These are phyloP conservation scores for Cliona cf. orientalis DNA, from an alignment of 37 sponge, comb jelly and placozoan species.

Conservation along the genomic window DNA sequence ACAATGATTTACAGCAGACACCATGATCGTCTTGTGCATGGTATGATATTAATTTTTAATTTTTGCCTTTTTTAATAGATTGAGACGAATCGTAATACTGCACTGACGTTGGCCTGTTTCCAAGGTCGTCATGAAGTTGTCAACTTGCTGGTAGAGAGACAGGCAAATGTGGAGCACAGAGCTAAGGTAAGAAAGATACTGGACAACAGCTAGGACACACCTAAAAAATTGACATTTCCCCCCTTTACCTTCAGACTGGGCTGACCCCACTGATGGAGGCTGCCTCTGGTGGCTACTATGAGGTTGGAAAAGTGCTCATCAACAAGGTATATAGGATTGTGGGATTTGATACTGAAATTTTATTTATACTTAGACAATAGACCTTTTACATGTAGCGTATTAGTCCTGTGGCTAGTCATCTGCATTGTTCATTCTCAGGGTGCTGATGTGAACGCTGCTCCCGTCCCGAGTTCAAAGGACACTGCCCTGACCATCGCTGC, in stretches of 20 bases:
- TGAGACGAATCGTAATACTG: conserved; percentile 96
- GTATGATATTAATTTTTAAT: not conserved
- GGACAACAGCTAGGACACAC: no score
- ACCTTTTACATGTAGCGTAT: not conserved
- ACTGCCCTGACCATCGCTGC: conserved; percentile 93
- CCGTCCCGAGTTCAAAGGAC: conserved; percentile 92
- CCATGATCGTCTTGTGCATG: not conserved
- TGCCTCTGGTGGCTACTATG: conserved; percentile 92
- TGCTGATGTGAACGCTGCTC: conserved; percentile 92
- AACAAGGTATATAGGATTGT: conserved; percentile 41
- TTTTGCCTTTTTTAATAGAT: conserved; percentile 42
- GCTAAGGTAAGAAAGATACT: conserved; percentile 77
- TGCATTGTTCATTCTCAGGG: conserved; percentile 33
- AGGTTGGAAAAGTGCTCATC: conserved; percentile 88
- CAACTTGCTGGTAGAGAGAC: conserved; percentile 80
- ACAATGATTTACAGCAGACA: no score
- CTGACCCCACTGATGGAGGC: conserved; percentile 96
- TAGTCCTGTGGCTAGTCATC: not conserved
- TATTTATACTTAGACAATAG: no score
- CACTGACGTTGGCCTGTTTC: conserved; percentile 95
- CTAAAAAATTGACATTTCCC: no score
- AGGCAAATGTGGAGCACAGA: conserved; percentile 92
- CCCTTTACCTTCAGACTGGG: conserved; percentile 67
- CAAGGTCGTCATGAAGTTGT: conserved; percentile 95
- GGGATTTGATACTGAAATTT: no score